These are phyloP conservation scores for Panulirus ornatus DNA, from an alignment of 1,140 invertebrate species.

Conservation along the genomic window DNA sequence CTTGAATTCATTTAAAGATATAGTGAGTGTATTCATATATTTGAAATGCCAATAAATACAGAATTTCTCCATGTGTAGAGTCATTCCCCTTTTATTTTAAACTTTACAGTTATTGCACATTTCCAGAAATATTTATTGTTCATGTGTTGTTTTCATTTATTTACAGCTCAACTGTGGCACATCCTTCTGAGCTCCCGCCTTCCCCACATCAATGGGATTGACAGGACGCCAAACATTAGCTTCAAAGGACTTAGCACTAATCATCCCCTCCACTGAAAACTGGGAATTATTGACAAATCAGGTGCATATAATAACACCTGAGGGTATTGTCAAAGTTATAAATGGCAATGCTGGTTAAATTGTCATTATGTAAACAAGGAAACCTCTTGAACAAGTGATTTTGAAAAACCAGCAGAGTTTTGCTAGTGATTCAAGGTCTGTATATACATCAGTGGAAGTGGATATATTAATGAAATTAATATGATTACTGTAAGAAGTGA, in stretches of 20 bases:
- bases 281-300: neutral
- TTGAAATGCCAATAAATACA: no score
- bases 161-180: slow-evolving; percentile 97
- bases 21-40: no score
- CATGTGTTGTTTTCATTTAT: slow-evolving; percentile 64
- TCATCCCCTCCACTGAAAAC: neutral
- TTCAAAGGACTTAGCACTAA: slow-evolving; percentile 3
- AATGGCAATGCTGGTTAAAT: neutral
- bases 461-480: neutral
- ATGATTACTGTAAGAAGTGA: neutral
- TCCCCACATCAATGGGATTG: slow-evolving; percentile 97
- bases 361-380: neutral
- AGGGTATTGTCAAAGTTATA: neutral
- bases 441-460: neutral
- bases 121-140: neutral
- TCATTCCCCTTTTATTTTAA: neutral
- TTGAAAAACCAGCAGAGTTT: neutral
- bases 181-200: slow-evolving; percentile 96
- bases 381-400: neutral
- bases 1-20: no score
- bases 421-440: neutral
- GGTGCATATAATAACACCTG: neutral
- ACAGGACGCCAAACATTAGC: slow-evolving; percentile 73
- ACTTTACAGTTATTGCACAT: neutral
- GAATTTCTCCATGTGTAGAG: neutral